Percentiles rank a stretch among this genome's conserved stretches.
These are phyloP conservation scores for Ennomos erosarius DNA, from an alignment of 2,888 invertebrate genomes.

Conservation along the genomic window DNA sequence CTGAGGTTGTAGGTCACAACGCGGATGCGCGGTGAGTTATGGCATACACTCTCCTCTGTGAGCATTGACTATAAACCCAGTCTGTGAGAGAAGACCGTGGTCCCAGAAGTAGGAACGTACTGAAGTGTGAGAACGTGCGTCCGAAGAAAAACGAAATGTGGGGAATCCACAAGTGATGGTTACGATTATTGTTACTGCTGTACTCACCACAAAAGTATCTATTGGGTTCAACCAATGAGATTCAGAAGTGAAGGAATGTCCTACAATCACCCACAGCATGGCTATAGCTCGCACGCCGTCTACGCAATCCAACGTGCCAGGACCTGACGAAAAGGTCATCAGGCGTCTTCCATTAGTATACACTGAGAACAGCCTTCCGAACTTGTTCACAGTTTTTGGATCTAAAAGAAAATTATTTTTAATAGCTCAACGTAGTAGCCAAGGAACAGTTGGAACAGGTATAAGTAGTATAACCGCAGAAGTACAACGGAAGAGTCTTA, in stretches of 20 bases:
- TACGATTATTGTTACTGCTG: not conserved
- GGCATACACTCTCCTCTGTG: too few relatives aligned
- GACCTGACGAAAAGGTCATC: slow-evolving; percentile 53
- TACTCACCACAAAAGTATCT: slow-evolving; percentile 47
- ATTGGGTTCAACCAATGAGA: slow-evolving; percentile 44
- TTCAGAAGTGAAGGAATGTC: slow-evolving; percentile 58
- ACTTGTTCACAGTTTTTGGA: slow-evolving; percentile 38
- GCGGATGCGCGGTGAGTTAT: too few relatives aligned
- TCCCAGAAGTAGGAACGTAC: too few relatives aligned
- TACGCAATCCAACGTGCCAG: slow-evolving; percentile 68
- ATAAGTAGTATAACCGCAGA: too few relatives aligned
- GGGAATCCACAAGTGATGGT: too few relatives aligned
- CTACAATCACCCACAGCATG: slow-evolving; percentile 76
- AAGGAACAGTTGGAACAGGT: too few relatives aligned
- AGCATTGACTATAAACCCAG: too few relatives aligned
- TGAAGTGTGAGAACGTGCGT: too few relatives aligned
- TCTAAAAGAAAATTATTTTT: slow-evolving; percentile 42
- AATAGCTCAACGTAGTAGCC: too few relatives aligned
- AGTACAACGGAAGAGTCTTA: slow-evolving; percentile 19
- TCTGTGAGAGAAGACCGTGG: too few relatives aligned
- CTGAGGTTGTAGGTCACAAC: too few relatives aligned
- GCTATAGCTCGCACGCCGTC: slow-evolving; percentile 74
- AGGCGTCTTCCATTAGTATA: slow-evolving; percentile 66
- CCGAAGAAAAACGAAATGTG: too few relatives aligned
- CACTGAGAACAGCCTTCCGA: slow-evolving; percentile 47